phyloP scores from a whole-genome alignment of 2,797 vertebrate genomes.

The Melanogrammus aeglefinus region DNA sequence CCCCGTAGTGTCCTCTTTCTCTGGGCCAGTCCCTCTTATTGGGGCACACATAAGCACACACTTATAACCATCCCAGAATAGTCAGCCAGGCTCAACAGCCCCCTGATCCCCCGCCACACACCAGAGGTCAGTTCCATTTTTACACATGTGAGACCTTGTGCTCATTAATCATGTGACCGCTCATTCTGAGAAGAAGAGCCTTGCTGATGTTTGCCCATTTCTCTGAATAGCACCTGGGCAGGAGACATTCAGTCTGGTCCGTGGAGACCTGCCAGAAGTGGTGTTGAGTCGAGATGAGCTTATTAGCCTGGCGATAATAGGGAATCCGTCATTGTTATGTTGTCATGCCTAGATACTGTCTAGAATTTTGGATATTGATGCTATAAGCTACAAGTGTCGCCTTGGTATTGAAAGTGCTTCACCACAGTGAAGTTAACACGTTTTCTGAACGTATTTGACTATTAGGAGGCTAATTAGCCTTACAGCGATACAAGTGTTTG shows the following conservation, averaged over 20 bases:
- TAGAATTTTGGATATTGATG: not conserved
- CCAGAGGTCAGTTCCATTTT: constrained; percentile 61
- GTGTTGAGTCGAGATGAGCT: not conserved
- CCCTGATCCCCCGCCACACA: not conserved
- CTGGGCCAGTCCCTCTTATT: not conserved
- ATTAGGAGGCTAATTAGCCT: not conserved
- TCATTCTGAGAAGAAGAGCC: constrained; percentile 51
- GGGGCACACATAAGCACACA: not conserved
- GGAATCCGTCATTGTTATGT: not conserved
- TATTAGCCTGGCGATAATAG: not conserved
- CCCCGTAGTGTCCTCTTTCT: not conserved
- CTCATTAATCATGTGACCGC: constrained; percentile 67
- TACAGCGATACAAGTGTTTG: not conserved
- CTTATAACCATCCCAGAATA: constrained; percentile 55
- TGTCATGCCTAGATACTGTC: not conserved
- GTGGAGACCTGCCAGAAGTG: not conserved
- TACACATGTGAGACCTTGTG: constrained; percentile 69
- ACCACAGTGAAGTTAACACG: not conserved
- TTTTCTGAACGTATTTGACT: not conserved
- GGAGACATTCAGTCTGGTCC: not conserved
- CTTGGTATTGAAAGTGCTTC: not conserved
- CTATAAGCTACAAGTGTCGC: not conserved
- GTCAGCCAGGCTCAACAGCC: constrained; percentile 54
- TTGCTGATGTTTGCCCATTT: constrained; percentile 28
- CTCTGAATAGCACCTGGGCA: constrained; percentile 10